A percentile compares a stretch with the other conserved stretches of the same genome.
phyloP scores from a whole-genome alignment of 2,888 invertebrate species.

The Papilio gigon region DNA sequence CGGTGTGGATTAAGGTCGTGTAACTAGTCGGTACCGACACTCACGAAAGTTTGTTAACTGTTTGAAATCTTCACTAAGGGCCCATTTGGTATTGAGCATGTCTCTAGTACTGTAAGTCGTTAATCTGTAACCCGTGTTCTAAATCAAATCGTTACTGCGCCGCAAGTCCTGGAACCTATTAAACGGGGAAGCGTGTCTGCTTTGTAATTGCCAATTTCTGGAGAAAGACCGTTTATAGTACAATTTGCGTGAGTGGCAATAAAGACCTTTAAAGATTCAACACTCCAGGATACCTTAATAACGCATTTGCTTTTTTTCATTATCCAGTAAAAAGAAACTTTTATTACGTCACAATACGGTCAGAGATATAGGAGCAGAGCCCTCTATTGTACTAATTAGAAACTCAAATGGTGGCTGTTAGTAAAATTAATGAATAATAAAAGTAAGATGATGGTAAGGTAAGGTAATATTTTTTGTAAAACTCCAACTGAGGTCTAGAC shows the following conservation, averaged over 20 bases:
- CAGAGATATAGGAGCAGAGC: no score
- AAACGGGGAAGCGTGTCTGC: conserved; percentile 26
- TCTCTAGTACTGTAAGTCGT: not conserved
- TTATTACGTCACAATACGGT: no score
- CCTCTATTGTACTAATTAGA: no score
- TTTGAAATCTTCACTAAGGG: conserved; percentile 1
- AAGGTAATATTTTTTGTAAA: no score
- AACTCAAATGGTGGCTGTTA: no score
- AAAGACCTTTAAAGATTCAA: conserved; percentile 28
- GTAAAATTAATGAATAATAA: no score
- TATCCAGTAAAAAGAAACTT: no score
- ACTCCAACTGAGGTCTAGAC: no score
- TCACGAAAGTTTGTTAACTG: no score
- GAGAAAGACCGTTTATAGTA: conserved; percentile 35
- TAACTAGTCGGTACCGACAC: no score
- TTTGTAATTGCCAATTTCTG: conserved; percentile 37
- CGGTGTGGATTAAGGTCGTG: no score
- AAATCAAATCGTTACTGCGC: conserved; percentile 21
- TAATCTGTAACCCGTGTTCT: conserved; percentile 8
- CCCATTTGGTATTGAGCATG: not conserved
- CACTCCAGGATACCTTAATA: not conserved
- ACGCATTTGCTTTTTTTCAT: not conserved
- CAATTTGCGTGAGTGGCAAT: conserved; percentile 34
- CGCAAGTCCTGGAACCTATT: conserved; percentile 31
- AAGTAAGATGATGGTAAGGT: no score